Base-by-base conservation (phyloP, 2,113 vertebrate species). In the Eptatretus burgeri region DNA sequence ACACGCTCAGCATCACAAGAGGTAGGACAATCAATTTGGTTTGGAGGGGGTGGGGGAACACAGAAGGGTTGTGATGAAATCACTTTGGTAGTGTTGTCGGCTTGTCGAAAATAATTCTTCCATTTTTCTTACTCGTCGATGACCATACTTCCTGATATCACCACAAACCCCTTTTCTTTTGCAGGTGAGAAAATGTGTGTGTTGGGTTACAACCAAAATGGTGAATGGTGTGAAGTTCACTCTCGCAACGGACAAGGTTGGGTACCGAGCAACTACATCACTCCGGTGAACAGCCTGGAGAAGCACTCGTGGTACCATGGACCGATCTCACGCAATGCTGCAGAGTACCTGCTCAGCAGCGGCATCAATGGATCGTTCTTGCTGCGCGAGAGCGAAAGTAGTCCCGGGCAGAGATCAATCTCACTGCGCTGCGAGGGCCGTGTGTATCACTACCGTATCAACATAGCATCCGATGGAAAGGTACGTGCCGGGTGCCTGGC, bases 1-100 rank as follows among this genome's bases (percentile, higher is more conserved):
- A 98, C 77, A 95, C 89, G 18, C 83, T 95, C 63, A 98, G 91
- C 77, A 98, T 98, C 67, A 98, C 91, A 66, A 98, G 94, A 87
- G 89, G 89, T 95, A n/a, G 56, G 56, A 60, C n/a, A 60, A 13
- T 12, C 20, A 20, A 60, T 10, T 60, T 60, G n/a, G 56, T 60
- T n/a, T n/a, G 17, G 56, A 2, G 5, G 11, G 14, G 11, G 9
- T n/a, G 49, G 5, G 50, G 11, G 60, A 10, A 13, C n/a, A 13
- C 12, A 50, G 13, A 11, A 10, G 51, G 10, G 17, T 12, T 10
- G 5, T 19, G 53, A 2, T 20, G 14, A 51, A 63, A 64, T 10
- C 13, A 2, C 0, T 52, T 62, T 20, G 62, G 67, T 5, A 16
- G 18, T 60, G 18, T 18, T 5, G 53, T 60, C 5, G 8, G 53